A percentile compares a stretch with the other conserved stretches of the same genome.
phyloP scores from a whole-genome alignment of 2,888 invertebrate species.

The Altica lythri region DNA sequence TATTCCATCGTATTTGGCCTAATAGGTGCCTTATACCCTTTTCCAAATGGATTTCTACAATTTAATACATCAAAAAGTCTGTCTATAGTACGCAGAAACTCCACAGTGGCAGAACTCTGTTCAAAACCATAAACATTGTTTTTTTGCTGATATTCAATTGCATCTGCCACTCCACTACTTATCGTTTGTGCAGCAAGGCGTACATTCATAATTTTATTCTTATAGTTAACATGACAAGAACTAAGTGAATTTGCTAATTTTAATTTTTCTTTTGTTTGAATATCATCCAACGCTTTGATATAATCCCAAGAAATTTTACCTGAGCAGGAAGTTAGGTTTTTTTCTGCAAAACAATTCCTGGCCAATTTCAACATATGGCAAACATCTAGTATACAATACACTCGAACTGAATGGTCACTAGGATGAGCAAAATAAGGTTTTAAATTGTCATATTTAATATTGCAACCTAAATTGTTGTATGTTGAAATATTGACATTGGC shows the following conservation, averaged over 20 bases:
- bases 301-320: slow-evolving; percentile 31
- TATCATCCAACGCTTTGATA: slow-evolving; percentile 28
- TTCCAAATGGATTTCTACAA: no score
- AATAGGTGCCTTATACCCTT: slow-evolving; percentile 37
- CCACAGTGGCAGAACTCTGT: no score
- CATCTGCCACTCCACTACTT: slow-evolving; percentile 24
- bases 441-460: slow-evolving; percentile 17
- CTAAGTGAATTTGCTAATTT: slow-evolving; percentile 36
- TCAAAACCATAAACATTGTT: not conserved
- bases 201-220: slow-evolving; percentile 39
- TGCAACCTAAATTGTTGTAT: slow-evolving; percentile 28
- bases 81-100: slow-evolving; percentile 36
- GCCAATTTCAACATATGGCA: slow-evolving; percentile 36
- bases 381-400: slow-evolving; percentile 32
- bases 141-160: slow-evolving; percentile 20
- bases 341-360: no score
- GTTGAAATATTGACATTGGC: slow-evolving; percentile 35
- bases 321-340: slow-evolving; percentile 20
- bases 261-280: no score
- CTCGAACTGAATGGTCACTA: slow-evolving; percentile 5
- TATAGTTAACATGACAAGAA: slow-evolving; percentile 34
- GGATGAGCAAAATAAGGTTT: slow-evolving; percentile 29
- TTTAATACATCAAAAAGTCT: slow-evolving; percentile 39
- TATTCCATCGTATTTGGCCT: slow-evolving; percentile 24
- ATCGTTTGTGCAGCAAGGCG: slow-evolving; percentile 32